These are phyloP conservation scores for Cremastobaeus sp. DNA, from an alignment of 2,888 invertebrate genomes.

Conservation along the genomic window DNA sequence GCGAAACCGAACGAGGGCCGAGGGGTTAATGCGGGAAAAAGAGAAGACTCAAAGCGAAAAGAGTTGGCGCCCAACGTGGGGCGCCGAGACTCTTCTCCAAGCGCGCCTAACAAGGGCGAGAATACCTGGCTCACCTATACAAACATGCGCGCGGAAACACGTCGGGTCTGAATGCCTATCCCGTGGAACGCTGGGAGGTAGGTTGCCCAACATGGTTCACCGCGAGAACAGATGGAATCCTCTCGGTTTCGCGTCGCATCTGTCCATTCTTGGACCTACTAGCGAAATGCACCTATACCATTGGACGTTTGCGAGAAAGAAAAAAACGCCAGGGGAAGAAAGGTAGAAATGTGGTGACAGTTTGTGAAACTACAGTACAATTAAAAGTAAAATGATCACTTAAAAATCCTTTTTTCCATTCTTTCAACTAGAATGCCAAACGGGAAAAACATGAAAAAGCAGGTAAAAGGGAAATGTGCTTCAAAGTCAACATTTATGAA, in stretches of 20 bases:
- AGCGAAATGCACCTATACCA: constrained; percentile 29
- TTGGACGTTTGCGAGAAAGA: constrained; percentile 16
- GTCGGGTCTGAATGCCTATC: constrained; percentile 25
- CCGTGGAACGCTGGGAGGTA: constrained; percentile 38
- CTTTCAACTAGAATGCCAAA: too few species aligned
- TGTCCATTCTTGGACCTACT: constrained; percentile 52
- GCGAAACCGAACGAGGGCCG: neutral
- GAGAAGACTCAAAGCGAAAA: constrained; percentile 17
- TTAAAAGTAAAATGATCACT: too few species aligned
- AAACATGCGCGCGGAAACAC: constrained; percentile 20
- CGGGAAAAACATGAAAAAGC: too few species aligned
- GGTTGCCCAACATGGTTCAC: constrained; percentile 58
- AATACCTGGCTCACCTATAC: constrained; percentile 56
- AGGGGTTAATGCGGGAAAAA: constrained; percentile 36
- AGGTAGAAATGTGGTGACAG: neutral
- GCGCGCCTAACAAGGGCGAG: constrained; percentile 58
- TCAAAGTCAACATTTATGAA: too few species aligned
- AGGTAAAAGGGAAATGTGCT: too few species aligned
- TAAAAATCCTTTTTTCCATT: too few species aligned
- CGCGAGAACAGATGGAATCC: constrained; percentile 57
- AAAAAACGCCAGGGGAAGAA: neutral
- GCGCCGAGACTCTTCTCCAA: constrained; percentile 33
- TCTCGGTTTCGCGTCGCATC: constrained; percentile 52
- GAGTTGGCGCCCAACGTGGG: constrained; percentile 17
- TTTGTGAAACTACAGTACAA: too few species aligned